Percentiles rank a stretch among this genome's conserved stretches.
These are phyloP conservation scores for Ostrea denselamellosa DNA, from an alignment of 1,140 invertebrate genomes.

Conservation along the genomic window DNA sequence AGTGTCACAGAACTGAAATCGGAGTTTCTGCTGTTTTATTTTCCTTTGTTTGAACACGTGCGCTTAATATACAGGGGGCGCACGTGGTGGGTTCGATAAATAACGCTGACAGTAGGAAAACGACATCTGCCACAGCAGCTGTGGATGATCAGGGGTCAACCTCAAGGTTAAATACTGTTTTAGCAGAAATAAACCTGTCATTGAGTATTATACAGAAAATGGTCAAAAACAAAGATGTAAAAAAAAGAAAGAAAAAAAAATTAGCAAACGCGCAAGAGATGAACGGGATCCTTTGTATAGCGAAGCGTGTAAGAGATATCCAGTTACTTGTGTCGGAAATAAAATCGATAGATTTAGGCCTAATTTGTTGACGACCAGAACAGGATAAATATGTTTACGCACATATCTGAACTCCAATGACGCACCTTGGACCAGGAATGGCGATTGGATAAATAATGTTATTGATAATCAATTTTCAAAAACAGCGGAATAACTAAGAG, in stretches of 20 bases:
- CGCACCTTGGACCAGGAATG: background rate
- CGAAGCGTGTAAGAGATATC: too few species aligned
- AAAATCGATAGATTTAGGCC: too few species aligned
- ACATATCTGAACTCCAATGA: background rate
- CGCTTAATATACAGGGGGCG: background rate
- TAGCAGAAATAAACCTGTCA: background rate
- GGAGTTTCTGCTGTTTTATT: background rate
- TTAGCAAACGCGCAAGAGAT: too few species aligned
- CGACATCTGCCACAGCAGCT: background rate
- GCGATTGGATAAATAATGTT: background rate
- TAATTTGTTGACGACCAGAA: too few species aligned
- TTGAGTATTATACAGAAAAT: background rate
- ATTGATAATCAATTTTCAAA: background rate
- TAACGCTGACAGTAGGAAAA: background rate
- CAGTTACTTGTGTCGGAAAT: too few species aligned
- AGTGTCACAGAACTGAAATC: background rate
- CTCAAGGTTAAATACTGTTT: background rate
- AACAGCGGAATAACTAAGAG: background rate
- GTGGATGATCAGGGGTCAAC: background rate
- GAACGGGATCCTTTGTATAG: too few species aligned
- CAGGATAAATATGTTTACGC: slow-evolving; percentile 2
- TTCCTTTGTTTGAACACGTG: background rate
- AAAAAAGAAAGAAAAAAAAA: too few species aligned
- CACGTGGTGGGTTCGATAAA: background rate
- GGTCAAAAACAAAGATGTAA: too few species aligned